These are phyloP conservation scores for Eleginops maclovinus DNA, from an alignment of 2,113 vertebrate species.

Conservation along the genomic window DNA sequence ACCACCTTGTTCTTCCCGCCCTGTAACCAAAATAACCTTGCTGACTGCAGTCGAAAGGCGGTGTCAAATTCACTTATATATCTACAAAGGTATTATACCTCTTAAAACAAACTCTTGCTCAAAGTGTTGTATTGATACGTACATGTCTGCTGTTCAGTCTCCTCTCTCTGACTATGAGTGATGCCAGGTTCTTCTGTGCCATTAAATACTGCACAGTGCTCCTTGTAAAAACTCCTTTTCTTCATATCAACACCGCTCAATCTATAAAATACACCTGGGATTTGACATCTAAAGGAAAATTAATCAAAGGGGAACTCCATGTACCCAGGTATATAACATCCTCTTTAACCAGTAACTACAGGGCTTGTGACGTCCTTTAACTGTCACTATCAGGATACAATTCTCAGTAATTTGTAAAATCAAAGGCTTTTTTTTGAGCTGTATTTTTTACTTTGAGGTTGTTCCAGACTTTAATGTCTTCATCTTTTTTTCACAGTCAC, in stretches of 20 bases:
- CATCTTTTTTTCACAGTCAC: not conserved
- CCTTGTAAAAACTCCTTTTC: not conserved
- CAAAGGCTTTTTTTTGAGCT: not conserved
- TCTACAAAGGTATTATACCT: not conserved
- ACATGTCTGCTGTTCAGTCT: slow-evolving; percentile 47
- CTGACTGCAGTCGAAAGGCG: too few relatives aligned
- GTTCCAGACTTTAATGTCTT: not conserved
- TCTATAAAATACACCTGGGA: accelerated
- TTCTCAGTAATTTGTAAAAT: not conserved
- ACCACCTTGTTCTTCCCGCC: slow-evolving; percentile 12
- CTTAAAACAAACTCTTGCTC: not conserved
- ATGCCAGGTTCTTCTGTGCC: not conserved
- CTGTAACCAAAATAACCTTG: slow-evolving; percentile 16
- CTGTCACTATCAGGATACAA: not conserved
- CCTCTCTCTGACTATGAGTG: not conserved
- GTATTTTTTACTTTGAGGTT: not conserved
- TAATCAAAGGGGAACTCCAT: not conserved
- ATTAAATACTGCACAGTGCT: slow-evolving; percentile 35
- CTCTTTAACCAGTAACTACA: too few relatives aligned
- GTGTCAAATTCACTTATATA: too few relatives aligned
- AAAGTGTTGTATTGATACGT: slow-evolving; percentile 3
- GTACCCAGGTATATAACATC: not conserved
- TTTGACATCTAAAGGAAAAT: not conserved
- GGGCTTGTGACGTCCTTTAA: accelerated
- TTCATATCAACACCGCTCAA: accelerated